Evolutionary conservation across 2,888 invertebrate species (phyloP).

Genomic region (Arenicola marina): DNA sequence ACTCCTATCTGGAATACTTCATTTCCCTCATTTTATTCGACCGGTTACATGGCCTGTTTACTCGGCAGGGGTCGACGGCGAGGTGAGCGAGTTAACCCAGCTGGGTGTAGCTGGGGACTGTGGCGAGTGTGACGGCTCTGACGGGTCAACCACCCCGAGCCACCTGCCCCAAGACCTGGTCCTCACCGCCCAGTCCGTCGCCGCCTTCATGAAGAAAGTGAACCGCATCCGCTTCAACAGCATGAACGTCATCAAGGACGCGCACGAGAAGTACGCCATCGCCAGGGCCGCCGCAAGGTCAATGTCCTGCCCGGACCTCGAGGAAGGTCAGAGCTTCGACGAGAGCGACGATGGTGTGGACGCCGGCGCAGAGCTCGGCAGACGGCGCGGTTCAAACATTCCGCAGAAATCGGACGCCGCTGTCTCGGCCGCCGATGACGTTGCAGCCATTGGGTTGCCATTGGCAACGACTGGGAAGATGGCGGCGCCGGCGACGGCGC

Average conservation of each 20-base stretch:
- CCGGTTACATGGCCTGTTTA: too few relatives aligned
- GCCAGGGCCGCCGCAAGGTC: background rate
- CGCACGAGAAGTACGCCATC: background rate
- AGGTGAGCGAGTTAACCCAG: background rate
- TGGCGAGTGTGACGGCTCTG: background rate
- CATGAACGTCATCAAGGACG: slow-evolving; percentile 10
- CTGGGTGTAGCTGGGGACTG: background rate
- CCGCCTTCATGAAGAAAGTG: slow-evolving; percentile 51
- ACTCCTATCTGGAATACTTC: too few relatives aligned
- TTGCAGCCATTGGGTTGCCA: too few relatives aligned
- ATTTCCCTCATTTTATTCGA: too few relatives aligned
- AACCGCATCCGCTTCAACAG: slow-evolving; percentile 46
- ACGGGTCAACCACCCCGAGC: background rate
- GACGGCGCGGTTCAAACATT: too few relatives aligned
- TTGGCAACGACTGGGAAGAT: background rate
- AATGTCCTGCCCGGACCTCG: background rate
- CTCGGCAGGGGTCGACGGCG: too few relatives aligned
- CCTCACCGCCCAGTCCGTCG: slow-evolving; percentile 48
- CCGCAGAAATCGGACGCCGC: background rate
- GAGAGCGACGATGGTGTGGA: background rate
- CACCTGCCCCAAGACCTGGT: slow-evolving; percentile 6
- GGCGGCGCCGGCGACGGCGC: background rate
- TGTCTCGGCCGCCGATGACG: background rate
- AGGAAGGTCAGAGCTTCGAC: background rate
- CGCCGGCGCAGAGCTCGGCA: too few relatives aligned